Evolutionary conservation across 2,113 vertebrate genomes (phyloP).

Genomic region (Hyla sarda): DNA sequence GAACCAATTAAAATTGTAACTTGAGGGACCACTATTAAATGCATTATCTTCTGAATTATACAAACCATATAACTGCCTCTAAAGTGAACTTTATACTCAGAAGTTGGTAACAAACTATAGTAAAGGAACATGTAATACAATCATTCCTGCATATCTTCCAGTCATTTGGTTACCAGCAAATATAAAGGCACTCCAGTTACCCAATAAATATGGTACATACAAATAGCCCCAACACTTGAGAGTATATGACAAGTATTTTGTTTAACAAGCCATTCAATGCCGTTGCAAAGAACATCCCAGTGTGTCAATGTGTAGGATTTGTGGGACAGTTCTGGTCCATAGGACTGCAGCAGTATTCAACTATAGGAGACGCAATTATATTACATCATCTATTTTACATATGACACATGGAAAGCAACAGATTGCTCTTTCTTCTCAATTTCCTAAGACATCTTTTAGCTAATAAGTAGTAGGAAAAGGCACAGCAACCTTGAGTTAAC

Average conservation of each 20-base stretch:
- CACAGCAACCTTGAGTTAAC: not conserved
- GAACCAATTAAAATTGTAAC: too few relatives aligned
- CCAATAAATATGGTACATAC: not conserved
- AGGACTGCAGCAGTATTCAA: not conserved
- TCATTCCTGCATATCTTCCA: not conserved
- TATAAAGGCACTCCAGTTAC: conserved; percentile 7
- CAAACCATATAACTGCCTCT: too few relatives aligned
- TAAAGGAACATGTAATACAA: too few relatives aligned
- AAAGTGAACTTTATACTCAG: too few relatives aligned
- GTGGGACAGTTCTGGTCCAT: too few relatives aligned
- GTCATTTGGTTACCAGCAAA: not conserved
- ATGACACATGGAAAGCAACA: not conserved
- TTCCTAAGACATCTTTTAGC: not conserved
- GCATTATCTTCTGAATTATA: too few relatives aligned
- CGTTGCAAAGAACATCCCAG: not conserved
- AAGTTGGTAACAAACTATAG: too few relatives aligned
- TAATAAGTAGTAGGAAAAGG: not conserved
- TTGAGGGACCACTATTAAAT: too few relatives aligned
- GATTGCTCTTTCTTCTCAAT: not conserved
- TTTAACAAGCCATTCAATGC: not conserved
- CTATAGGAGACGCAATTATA: not conserved
- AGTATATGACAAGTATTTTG: not conserved
- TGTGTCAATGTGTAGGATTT: not conserved
- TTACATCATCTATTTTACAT: not conserved
- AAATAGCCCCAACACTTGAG: not conserved